Evolutionary conservation across 2,797 vertebrate genomes (phyloP), one percentile per base, ranked within the genome.

Genomic region (Lepilemur septentrionalis): DNA sequence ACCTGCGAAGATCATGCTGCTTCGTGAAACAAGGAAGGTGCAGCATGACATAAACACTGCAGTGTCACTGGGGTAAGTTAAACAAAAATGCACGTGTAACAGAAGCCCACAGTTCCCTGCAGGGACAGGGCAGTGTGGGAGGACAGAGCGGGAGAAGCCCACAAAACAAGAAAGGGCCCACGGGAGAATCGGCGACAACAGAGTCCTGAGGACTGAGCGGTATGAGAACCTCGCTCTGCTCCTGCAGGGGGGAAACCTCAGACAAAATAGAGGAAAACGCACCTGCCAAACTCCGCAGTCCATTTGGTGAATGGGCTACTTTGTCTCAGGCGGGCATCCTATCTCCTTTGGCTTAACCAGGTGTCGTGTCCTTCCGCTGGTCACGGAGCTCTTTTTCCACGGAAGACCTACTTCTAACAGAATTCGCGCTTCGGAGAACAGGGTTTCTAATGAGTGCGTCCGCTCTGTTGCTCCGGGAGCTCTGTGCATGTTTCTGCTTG

Each of bases 241-340:
- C n/a, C 38, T 8, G 20, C 41, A 38, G 59, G 7, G 25, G 23
- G 11, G 7, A 2, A 11, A 25, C 13, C 0, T 2, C 22, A 7
- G 43, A 73, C 5, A 55, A 61, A 61, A 22, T 0, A 4, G 5
- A 50, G 5, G 2, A 38, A 48, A 69, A 41, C n/a, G 7, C 48
- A 11, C 4, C 57, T 30, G 18, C 35, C 22, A 18, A 22, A 4
- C 28, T 2, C 23, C 4, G 18, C 7, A 0, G 23, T 11, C 28
- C 22, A 0, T 25, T 22, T 15, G 32, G 1, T 4, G 79, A n/a
- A 30, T 0, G 38, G 0, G 8, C 10, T 1, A 0, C 35, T 41
- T 43, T 2, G 0, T 4, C 50, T 0, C 1, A 20, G 32, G 11
- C 0, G 1, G 59, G 14, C 0, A 0, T 15, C 32, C 22, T 13